Evolutionary conservation across 1,140 invertebrate species (phyloP), one percentile per base, ranked within the genome.

Genomic region (Drosophila virilis): DNA sequence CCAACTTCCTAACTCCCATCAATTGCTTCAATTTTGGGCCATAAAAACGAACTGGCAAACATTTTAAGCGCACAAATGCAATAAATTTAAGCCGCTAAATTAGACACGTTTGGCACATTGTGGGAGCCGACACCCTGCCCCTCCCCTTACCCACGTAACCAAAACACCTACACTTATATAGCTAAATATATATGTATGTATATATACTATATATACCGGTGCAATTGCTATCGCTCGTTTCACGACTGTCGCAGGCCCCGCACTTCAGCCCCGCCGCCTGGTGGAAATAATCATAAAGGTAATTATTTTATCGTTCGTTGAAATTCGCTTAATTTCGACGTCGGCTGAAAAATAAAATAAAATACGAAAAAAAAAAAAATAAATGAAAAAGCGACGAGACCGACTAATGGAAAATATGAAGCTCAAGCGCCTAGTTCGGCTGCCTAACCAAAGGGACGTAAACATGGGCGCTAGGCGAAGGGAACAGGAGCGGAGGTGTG

Each of bases 21-120:
- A 79, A 65, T 79, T 74, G 42, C 64, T 73, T 79, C 59, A 69
- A 62, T 70, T 78, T 73, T 33, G 22, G 57, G 80, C 70, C 80
- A 83, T 83, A 83, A 83, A 83, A 83, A 60, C 66, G 72, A 83
- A 83, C 78, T 64, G 80, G 65, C 76, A 78, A 78, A 79, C 80
- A 82, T 83, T 82, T 83, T 78, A 83, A 83, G 80, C 80, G 80
- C 80, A 76, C 80, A 83, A 83, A 83, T 78, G 80, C 80, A 72
- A 83, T 83, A 83, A 83, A 83, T 83, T 83, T 79, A 83, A 83
- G 80, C 76, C 80, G 80, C 80, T 83, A 83, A 83, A 83, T 83
- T 83, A 83, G 80, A 79, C 80, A 83, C 80, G 80, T 83, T 83
- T 78, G 75, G 80, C 79, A 82, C 80, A 78, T 82, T 78, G 61